Evolutionary conservation across 2,888 invertebrate genomes (phyloP).

Genomic region (Bellardia bayeri): DNA sequence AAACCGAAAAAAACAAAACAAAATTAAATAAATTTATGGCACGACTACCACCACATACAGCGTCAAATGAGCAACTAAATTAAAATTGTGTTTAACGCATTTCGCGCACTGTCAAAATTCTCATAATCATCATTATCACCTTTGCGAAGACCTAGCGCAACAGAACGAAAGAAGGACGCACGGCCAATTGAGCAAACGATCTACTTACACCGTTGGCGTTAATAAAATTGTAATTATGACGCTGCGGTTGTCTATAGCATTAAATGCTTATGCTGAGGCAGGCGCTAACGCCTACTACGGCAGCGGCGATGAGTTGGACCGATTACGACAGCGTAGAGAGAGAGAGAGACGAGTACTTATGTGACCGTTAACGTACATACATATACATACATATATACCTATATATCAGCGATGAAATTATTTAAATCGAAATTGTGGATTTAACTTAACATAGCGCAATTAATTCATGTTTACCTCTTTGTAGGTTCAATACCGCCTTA

Average conservation of each 20-base stretch:
- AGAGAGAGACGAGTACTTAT: neutral
- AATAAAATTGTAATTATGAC: neutral
- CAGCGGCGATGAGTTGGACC: neutral
- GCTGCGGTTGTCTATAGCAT: neutral
- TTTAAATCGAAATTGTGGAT: no score
- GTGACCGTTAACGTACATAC: neutral
- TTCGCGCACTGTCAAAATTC: conserved; percentile 43
- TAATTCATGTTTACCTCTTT: no score
- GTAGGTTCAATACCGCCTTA: no score
- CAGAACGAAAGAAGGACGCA: neutral
- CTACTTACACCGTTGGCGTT: neutral
- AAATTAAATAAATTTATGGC: conserved; percentile 10
- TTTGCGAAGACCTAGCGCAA: conserved; percentile 31
- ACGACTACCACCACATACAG: conserved; percentile 49
- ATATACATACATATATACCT: no score
- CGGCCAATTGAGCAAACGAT: conserved; percentile 7
- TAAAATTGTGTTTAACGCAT: conserved; percentile 60
- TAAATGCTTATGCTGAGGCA: neutral
- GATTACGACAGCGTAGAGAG: neutral
- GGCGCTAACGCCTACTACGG: neutral
- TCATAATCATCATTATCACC: conserved; percentile 44
- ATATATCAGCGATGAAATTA: no score
- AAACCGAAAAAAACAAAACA: neutral
- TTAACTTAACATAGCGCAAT: no score
- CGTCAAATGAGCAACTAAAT: conserved; percentile 62